phyloP scores from a whole-genome alignment of 2,888 invertebrate genomes.

The Ceramica pisi region DNA sequence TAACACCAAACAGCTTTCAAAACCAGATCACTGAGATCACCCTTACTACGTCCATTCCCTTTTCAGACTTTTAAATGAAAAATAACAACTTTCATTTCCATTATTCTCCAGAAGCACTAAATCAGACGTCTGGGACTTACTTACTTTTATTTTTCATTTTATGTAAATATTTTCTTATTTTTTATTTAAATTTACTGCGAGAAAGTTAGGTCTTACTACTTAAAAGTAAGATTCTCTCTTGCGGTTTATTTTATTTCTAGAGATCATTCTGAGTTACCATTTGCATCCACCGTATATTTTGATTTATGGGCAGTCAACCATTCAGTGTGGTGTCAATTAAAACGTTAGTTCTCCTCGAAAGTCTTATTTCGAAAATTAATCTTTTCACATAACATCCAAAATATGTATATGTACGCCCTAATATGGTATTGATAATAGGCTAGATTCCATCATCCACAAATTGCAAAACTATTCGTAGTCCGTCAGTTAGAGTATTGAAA shows the following conservation, averaged over 20 bases:
- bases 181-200: neutral
- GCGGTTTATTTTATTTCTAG: conserved; percentile 2
- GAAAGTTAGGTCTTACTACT: neutral
- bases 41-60: conserved; percentile 38
- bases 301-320: neutral
- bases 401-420: conserved; percentile 12
- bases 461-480: no score
- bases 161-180: neutral
- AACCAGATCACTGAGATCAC: conserved; percentile 62
- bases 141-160: neutral
- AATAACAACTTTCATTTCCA: neutral
- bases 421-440: no score
- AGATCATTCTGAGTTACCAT: neutral
- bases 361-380: conserved; percentile 1
- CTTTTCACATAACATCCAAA: conserved; percentile 4
- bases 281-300: neutral
- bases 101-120: neutral
- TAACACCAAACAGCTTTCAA: conserved; percentile 56
- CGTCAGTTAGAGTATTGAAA: no score
- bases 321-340: conserved; percentile 5
- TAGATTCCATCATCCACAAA: no score
- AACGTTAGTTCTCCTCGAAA: neutral
- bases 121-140: neutral
- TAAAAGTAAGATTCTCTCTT: neutral
- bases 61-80: conserved; percentile 12